Conservation (phyloP, 2,888 invertebrate species). For the Panzeria rudis region DNA sequence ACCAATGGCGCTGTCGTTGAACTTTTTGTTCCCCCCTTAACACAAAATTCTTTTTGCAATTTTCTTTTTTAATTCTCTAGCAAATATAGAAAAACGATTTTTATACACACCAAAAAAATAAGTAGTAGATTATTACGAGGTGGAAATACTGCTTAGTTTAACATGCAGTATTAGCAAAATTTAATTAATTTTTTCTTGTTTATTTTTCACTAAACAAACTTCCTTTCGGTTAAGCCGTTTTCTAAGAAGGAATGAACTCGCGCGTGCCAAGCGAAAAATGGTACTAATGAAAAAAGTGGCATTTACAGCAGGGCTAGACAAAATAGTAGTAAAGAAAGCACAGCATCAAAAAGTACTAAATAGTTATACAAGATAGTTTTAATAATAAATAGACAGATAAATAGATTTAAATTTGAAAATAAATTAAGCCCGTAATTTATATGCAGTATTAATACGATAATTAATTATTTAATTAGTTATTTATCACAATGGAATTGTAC, state of each 20-base stretch:
- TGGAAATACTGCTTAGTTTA: slow-evolving; percentile 31
- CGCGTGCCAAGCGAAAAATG: slow-evolving; percentile 71
- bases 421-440: too few species aligned
- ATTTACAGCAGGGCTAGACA: slow-evolving; percentile 38
- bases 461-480: too few species aligned
- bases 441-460: too few species aligned
- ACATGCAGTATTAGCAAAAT: neutral
- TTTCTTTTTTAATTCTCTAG: slow-evolving; percentile 29
- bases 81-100: slow-evolving; percentile 18
- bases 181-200: slow-evolving; percentile 42
- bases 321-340: slow-evolving; percentile 27
- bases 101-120: slow-evolving; percentile 67
- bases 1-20: slow-evolving; percentile 45
- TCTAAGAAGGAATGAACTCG: slow-evolving; percentile 49
- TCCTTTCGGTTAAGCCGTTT: slow-evolving; percentile 54
- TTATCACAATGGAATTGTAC: neutral
- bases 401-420: too few species aligned
- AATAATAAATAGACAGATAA: too few species aligned
- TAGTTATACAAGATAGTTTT: too few species aligned
- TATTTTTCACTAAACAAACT: slow-evolving; percentile 62
- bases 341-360: neutral
- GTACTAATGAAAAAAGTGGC: slow-evolving; percentile 58
- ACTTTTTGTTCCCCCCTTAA: slow-evolving; percentile 53
- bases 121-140: slow-evolving; percentile 4
- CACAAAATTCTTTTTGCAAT: slow-evolving; percentile 33